phyloP scores from a whole-genome alignment of 2,113 vertebrate species.

The Pungitius pungitius region DNA sequence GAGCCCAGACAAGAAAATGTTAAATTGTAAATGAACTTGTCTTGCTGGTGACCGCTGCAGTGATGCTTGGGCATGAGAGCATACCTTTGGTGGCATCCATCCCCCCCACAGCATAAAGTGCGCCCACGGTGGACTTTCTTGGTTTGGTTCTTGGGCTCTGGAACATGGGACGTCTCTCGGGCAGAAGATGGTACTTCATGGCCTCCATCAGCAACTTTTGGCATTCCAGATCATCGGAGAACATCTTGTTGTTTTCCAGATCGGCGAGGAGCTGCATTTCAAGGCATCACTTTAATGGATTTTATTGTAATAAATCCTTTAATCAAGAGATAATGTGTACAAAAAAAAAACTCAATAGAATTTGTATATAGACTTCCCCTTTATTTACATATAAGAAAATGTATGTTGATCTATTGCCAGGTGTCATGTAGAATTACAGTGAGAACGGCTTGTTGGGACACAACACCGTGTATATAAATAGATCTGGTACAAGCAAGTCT shows the following conservation, averaged over 20 bases:
- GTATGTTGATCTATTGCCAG: background rate
- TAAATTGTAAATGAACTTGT: background rate
- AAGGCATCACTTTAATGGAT: conserved; percentile 15
- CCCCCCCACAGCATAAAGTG: conserved; percentile 94
- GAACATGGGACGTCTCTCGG: conserved; percentile 92
- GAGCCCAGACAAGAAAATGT: conserved; percentile 6
- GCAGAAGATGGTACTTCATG: conserved; percentile 98
- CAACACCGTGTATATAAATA: background rate
- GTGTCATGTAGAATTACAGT: background rate
- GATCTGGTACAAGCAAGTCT: background rate
- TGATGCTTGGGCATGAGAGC: background rate
- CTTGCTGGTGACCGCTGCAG: background rate
- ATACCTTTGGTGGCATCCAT: conserved; percentile 95
- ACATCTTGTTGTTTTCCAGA: conserved; percentile 95
- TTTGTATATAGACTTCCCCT: no score
- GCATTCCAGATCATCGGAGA: conserved; percentile 92
- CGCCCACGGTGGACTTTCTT: conserved; percentile 96
- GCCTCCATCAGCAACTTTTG: conserved; percentile 98
- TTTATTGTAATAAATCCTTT: conserved; percentile 1
- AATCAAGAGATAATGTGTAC: background rate
- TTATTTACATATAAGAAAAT: background rate
- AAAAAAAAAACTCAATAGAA: background rate
- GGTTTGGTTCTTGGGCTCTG: conserved; percentile 97
- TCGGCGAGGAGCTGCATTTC: conserved; percentile 89
- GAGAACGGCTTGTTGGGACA: background rate